Conservation (phyloP, 2,888 invertebrate species). For the Epicampocera succincta region DNA sequence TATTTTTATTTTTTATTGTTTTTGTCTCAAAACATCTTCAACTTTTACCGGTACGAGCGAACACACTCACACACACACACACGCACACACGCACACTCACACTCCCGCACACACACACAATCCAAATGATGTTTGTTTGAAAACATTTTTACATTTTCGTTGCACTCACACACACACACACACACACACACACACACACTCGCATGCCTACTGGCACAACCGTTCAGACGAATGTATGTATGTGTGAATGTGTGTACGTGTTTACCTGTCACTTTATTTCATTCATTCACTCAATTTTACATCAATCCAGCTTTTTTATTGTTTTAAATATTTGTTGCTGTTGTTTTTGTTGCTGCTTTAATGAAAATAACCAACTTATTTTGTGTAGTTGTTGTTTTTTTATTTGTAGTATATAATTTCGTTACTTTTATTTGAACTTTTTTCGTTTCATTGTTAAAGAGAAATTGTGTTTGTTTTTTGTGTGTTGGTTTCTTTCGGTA, state of each 20-base stretch:
- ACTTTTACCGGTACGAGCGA: slow-evolving; percentile 53
- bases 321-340: slow-evolving; percentile 29
- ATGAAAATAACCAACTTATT: slow-evolving; percentile 46
- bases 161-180: background rate
- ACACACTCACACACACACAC: no score
- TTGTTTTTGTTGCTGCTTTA: slow-evolving; percentile 27
- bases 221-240: no score
- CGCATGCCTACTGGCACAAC: no score
- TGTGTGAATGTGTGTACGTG: no score
- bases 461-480: slow-evolving; percentile 50
- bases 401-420: slow-evolving; percentile 50
- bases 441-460: slow-evolving; percentile 45
- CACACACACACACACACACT: background rate
- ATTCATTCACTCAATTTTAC: slow-evolving; percentile 52
- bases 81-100: no score
- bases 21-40: slow-evolving; percentile 41
- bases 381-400: slow-evolving; percentile 16
- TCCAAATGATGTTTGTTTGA: slow-evolving; percentile 5
- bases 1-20: slow-evolving; percentile 42
- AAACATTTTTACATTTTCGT: slow-evolving; percentile 1
- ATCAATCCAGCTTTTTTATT: slow-evolving; percentile 53
- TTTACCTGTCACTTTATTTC: slow-evolving; percentile 44
- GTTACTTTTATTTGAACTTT: slow-evolving; percentile 47
- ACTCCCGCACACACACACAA: no score
- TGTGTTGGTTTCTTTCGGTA: slow-evolving; percentile 16